Conservation (phyloP, 2,888 invertebrate genomes). For the Pollenia labialis region DNA sequence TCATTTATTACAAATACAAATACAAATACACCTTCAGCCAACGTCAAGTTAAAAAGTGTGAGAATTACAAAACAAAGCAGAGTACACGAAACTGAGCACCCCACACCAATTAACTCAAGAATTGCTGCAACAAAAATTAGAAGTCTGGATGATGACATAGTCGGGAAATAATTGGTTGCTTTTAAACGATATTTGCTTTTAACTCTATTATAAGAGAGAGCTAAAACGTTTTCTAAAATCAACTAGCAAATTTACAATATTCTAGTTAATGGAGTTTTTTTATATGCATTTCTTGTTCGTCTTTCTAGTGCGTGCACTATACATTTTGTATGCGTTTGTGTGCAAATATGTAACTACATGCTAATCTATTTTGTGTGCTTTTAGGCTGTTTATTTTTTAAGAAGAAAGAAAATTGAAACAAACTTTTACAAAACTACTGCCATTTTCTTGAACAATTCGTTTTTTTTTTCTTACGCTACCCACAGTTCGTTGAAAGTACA, state of each 20-base stretch:
- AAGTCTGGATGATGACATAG: too few relatives aligned
- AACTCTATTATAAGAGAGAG: slow-evolving; percentile 11
- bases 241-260: too few relatives aligned
- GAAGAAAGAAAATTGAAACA: slow-evolving; percentile 19
- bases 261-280: background rate
- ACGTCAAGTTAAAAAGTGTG: too few relatives aligned
- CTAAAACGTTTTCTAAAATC: slow-evolving; percentile 18
- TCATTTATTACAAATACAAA: too few relatives aligned
- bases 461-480: background rate
- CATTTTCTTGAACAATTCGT: slow-evolving; percentile 1
- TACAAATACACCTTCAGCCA: too few relatives aligned
- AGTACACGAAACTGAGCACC: too few relatives aligned
- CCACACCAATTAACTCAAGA: too few relatives aligned
- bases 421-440: slow-evolving; percentile 23
- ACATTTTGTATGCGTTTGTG: background rate
- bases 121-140: too few relatives aligned
- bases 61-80: too few relatives aligned
- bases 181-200: too few relatives aligned
- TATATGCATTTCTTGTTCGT: background rate
- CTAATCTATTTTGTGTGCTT: background rate
- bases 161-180: too few relatives aligned
- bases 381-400: slow-evolving; percentile 5
- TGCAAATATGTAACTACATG: background rate
- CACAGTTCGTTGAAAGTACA: slow-evolving; percentile 2
- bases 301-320: background rate